These are phyloP conservation scores for Betta splendens DNA, from an alignment of 2,797 vertebrate species.

Conservation along the genomic window DNA sequence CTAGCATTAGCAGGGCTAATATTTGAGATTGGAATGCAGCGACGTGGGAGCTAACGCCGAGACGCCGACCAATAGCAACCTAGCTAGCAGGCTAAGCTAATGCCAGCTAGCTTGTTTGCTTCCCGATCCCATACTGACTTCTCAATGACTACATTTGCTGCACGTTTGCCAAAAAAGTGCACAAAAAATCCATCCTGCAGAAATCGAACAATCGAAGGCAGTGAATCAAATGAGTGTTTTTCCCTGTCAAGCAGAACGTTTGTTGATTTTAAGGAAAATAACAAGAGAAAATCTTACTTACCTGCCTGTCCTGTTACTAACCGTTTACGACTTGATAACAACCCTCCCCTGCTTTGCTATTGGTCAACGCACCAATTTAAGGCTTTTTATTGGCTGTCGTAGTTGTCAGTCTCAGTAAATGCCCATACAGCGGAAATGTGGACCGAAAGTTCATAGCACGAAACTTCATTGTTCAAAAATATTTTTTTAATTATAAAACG, in stretches of 20 bases:
- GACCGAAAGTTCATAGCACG: constrained; percentile 73
- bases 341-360: constrained; percentile 54
- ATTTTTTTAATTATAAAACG: constrained; percentile 44
- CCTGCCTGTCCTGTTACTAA: constrained; percentile 78
- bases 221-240: not conserved
- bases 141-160: constrained; percentile 62
- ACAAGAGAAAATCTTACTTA: constrained; percentile 76
- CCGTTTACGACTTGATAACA: constrained; percentile 68
- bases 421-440: constrained; percentile 79
- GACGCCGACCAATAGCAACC: constrained; percentile 41
- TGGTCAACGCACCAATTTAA: constrained; percentile 37
- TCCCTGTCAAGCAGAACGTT: constrained; percentile 16
- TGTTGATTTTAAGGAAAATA: constrained; percentile 57
- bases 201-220: not conserved
- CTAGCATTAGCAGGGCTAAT: constrained; percentile 45
- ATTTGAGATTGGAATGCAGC: not conserved
- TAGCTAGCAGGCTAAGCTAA: constrained; percentile 67
- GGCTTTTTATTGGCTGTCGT: constrained; percentile 53
- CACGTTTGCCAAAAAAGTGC: constrained; percentile 41
- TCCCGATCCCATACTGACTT: constrained; percentile 66
- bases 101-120: constrained; percentile 69
- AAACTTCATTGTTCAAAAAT: constrained; percentile 71
- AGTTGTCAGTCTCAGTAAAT: constrained; percentile 60
- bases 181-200: constrained; percentile 25
- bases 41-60: constrained; percentile 22